Evolutionary conservation across 2,888 invertebrate species (phyloP).

Genomic region (Syrphus vitripennis): DNA sequence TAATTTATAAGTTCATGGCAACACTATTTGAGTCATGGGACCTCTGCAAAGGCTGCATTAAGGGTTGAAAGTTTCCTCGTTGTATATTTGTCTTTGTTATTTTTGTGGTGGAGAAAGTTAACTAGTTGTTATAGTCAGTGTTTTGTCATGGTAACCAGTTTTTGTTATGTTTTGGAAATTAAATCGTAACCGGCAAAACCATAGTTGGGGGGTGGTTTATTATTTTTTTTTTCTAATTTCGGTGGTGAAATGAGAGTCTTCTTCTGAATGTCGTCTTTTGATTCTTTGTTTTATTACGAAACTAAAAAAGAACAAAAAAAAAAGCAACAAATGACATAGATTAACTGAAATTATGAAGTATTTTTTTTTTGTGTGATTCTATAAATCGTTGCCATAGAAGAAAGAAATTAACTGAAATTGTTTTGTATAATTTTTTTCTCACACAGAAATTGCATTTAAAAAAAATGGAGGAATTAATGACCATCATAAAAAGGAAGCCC

Average conservation of each 20-base stretch:
- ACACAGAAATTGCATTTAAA: neutral
- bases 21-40: neutral
- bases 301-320: neutral
- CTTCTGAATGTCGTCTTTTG: neutral
- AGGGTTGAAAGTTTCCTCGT: conserved; percentile 39
- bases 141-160: conserved; percentile 58
- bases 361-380: conserved; percentile 14
- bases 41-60: conserved; percentile 10
- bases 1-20: neutral
- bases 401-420: conserved; percentile 33
- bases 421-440: neutral
- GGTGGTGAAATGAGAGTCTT: conserved; percentile 9
- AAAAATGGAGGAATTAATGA: neutral
- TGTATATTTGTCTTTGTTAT: neutral
- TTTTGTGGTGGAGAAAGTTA: conserved; percentile 26
- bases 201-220: neutral
- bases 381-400: conserved; percentile 37
- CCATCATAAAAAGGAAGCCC: conserved; percentile 17
- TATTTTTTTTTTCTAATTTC: neutral
- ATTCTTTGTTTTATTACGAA: conserved; percentile 1
- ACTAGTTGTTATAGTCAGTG: neutral
- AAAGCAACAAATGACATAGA: conserved; percentile 58
- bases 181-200: conserved; percentile 8
- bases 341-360: conserved; percentile 38
- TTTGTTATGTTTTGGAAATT: conserved; percentile 63